Base-by-base conservation (phyloP, 1,140 invertebrate species). In the Macrobrachium rosenbergii region DNA sequence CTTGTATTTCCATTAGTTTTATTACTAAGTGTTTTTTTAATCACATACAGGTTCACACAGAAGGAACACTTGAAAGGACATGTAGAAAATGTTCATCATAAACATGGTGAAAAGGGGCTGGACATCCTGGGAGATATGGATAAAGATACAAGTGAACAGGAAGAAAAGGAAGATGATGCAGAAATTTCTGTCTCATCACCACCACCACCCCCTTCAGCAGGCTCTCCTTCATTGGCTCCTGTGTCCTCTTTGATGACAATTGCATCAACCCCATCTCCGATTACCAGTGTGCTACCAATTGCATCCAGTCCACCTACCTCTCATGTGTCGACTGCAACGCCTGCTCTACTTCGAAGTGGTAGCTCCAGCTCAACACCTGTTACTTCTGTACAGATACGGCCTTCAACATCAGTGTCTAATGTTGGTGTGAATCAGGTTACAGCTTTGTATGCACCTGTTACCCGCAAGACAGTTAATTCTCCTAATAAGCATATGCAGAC, bases 1-100 rank as follows among this genome's bases (percentile, higher is more conserved):
- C 3, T 37, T 37, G 28, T 37, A 37, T 37, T 37, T 37, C 28
- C 28, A 37, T 37, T 67, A 67, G 14, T 67, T n/a, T n/a, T 8
- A 67, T 67, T 67, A 67, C 0, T 8, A 11, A 67, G 28, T 67
- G 64, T 73, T 19, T 19, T 52, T 64, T 64, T 60, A 45, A 12
- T 14, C 52, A 52, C 21, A 0, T 12, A 21, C 83, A 89, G 89
- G 64, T 89, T 89, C 45, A 89, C 89, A n/a, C 89, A 89, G 62
- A 89, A 89, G 69, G 89, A 89, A 28, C 89, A 89, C 43, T 78
- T 89, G 3, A 89, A 89, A 73, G 89, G 89, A 19, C 89, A 89
- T 63, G 79, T 89, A 59, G 89, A 89, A 63, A 89, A 89, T 58
- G 89, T 89, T 21, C 89, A 89, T 45, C 80, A 84, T 45, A 89